Evolutionary conservation across 2,113 vertebrate species (phyloP), one percentile per base, ranked within the genome.

Genomic region (Anarhynchus alexandrinus): DNA sequence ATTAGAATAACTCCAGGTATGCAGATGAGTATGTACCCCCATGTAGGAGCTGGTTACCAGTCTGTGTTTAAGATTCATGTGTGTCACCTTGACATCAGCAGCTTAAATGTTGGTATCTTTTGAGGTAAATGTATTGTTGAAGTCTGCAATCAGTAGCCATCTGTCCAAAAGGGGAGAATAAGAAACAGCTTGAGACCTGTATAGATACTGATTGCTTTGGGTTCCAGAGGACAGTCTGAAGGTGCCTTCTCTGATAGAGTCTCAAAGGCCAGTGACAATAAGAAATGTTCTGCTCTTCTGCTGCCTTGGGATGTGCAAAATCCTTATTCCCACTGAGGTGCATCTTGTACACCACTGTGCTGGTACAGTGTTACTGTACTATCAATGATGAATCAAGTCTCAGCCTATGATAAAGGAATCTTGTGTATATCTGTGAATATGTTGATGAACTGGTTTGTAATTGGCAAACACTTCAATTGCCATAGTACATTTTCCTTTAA

Each of bases 401-500:
- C 72, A 79, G 52, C 47, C 47, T 36, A 1, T 58, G 54, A 72
- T 65, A 61, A 49, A 66, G 59, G 67, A 86, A 10, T 36, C 65
- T 69, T 62, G 45, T 47, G 4, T 74, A 4, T 57, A 66, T 82
- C 66, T 62, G 45, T 58, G 55, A 61, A 76, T 40, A 21, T n/a
- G 19, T 43, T 71, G 70, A 43, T 90, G 72, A 66, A 26, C 78
- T 73, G 64, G 20, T 71, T 61, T 79, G 67, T 65, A 57, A 67
- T 89, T 92, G 74, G 47, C 90, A 84, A 86, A 65, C 43, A 49
- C 38, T 91, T 92, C 67, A 36, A 54, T 49, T 80, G 62, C 54
- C 57, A 23, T 17, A 32, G 86, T 71, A 51, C 32, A 5, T 94
- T 97, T 96, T 94, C 40, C 36, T 95, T 83, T 86, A 93, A 96